Evolutionary conservation across 1,140 invertebrate genomes (phyloP), one percentile per base, ranked within the genome.

Genomic region (Cardiocondyla obscurior): DNA sequence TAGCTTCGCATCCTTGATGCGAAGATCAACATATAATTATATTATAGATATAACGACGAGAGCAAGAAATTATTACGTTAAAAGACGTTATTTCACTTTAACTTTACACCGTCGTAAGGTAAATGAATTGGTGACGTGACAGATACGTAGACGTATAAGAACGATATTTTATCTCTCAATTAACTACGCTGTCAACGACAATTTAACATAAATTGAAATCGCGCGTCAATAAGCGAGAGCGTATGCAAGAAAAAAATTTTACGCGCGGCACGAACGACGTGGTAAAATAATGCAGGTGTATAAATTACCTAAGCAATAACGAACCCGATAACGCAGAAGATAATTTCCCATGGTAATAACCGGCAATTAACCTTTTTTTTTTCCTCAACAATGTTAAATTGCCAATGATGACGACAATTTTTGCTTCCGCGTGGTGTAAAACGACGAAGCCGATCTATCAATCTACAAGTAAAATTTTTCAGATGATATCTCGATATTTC

Each of bases 401-500:
- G 28, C 10, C n/a, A n/a, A n/a, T 14, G 22, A 39, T 67, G 62
- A 79, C 25, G 33, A n/a, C 44, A n/a, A 4, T 33, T 62, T 51
- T 33, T 39, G 33, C 74, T 79, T 79, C 62, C 62, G 62, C n/a
- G 33, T 79, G 14, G 39, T 39, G 58, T 51, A 6, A 67, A 67
- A 67, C n/a, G n/a, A 77, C 12, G 10, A 8, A 53, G 14, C 39
- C 6, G 16, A 77, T 74, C 14, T n/a, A 65, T 49, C 58, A 53
- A 36, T 39, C 46, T 42, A 65, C 74, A 39, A 53, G 46, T 62
- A 62, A 76, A 19, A 67, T 79, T 8, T 6, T 16, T 22, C 42
- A 16, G 46, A 69, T 39, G n/a, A 67, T 53, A 65, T 49, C 57
- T 49, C 42, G 44, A 25, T 36, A n/a, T 46, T 30, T 55, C 33